These are phyloP conservation scores for Ammodytes dubius DNA, from an alignment of 2,113 vertebrate species.

Conservation along the genomic window DNA sequence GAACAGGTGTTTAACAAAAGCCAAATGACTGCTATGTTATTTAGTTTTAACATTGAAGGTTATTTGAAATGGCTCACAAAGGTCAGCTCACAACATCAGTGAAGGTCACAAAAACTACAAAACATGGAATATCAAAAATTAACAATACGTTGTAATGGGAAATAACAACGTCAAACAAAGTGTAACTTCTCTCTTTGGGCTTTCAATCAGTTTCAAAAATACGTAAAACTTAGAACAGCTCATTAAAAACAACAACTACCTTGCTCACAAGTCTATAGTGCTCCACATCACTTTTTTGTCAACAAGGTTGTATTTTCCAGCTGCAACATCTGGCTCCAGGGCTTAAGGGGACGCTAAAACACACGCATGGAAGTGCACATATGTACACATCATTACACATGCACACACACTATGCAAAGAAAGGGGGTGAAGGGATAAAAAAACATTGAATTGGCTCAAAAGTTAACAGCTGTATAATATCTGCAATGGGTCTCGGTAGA, in stretches of 20 bases:
- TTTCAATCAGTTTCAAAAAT: slow-evolving; percentile 30
- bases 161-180: neutral
- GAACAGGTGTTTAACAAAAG: neutral
- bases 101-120: slow-evolving; percentile 4
- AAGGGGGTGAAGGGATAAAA: slow-evolving; percentile 26
- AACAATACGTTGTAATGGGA: too few species aligned
- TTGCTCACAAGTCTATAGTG: slow-evolving; percentile 14
- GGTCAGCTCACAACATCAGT: slow-evolving; percentile 18
- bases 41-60: neutral
- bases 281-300: slow-evolving; percentile 50
- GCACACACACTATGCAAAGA: slow-evolving; percentile 45
- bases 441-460: slow-evolving; percentile 82
- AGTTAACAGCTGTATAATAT: slow-evolving; percentile 87
- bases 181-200: neutral
- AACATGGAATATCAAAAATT: neutral
- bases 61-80: slow-evolving; percentile 22
- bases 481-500: slow-evolving; percentile 84
- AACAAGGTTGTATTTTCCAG: slow-evolving; percentile 60
- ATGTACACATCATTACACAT: neutral
- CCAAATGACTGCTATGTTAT: slow-evolving; percentile 2
- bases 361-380: slow-evolving; percentile 49
- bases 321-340: slow-evolving; percentile 80
- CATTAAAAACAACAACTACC: slow-evolving; percentile 51
- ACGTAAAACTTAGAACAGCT: slow-evolving; percentile 35
- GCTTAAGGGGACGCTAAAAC: slow-evolving; percentile 73